These are phyloP conservation scores for Eciton burchellii DNA, from an alignment of 1,140 invertebrate species.

Conservation along the genomic window DNA sequence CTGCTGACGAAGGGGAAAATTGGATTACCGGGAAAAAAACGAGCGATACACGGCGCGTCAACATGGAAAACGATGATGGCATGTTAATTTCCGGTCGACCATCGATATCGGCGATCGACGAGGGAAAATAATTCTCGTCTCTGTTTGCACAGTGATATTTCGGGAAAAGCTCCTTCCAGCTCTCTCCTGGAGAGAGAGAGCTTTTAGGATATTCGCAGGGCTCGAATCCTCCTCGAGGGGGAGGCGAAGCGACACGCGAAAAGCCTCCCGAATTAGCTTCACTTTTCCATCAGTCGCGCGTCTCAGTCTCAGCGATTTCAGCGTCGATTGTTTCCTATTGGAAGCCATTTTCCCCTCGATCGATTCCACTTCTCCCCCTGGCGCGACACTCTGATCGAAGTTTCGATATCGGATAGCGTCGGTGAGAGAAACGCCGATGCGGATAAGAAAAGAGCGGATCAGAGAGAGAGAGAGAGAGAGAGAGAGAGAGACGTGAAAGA, in stretches of 20 bases:
- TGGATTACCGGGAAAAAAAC: slow-evolving; percentile 40
- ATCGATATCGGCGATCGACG: slow-evolving; percentile 4
- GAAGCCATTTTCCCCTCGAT: slow-evolving; percentile 19
- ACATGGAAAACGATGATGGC: slow-evolving; percentile 10
- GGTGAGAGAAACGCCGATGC: background rate
- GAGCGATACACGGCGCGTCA: background rate
- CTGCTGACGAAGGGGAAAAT: slow-evolving; percentile 41
- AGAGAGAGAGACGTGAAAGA: slow-evolving; percentile 4
- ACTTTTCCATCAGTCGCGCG: background rate
- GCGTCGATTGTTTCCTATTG: slow-evolving; percentile 43
- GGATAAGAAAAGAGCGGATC: background rate
- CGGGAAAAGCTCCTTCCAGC: background rate
- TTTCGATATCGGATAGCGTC: too few relatives aligned
- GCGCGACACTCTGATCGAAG: background rate
- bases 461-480: background rate
- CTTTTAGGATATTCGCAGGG: background rate
- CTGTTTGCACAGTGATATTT: background rate
- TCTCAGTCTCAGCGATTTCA: slow-evolving; percentile 34
- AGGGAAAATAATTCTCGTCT: slow-evolving; percentile 25
- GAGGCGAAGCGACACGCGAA: background rate
- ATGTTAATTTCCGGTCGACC: slow-evolving; percentile 35
- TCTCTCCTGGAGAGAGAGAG: too few relatives aligned
- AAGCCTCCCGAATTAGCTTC: slow-evolving; percentile 30
- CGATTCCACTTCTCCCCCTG: slow-evolving; percentile 21
- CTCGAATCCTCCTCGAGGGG: background rate